Evolutionary conservation across 2,888 invertebrate genomes (phyloP), one percentile per base, ranked within the genome.

Genomic region (Pycnomerus fuliginosus): DNA sequence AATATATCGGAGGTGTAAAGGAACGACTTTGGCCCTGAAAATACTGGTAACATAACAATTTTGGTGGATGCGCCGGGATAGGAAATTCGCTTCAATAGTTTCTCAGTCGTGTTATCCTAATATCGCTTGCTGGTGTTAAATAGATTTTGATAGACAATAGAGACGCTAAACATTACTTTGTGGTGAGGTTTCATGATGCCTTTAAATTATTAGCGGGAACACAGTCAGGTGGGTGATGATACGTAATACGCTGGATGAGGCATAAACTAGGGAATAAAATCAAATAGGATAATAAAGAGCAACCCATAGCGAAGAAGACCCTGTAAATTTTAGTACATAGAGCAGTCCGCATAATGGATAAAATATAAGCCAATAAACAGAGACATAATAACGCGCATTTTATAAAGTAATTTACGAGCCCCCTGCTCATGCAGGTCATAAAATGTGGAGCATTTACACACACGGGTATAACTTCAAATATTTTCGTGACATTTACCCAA

Each of bases 401-500:
- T 38, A 39, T 46, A 48, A 50, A 48, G 48, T 51, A 48, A 51
- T 51, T 51, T 51, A 51, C 32, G 39, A 12, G 16, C 20, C 29
- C 38, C 29, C 27, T 50, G 50, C 39, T 39, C 39, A 39, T 43
- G 35, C 39, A 32, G 22, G 20, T 16, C 35, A 37, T 46, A 39
- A 51, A 51, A 51, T 48, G 48, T 51, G 28, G 42, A 17, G 17
- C 38, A 25, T 11, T 22, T 10, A 29, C 15, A 35, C 22, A 34
- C 38, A 23, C 38, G 36, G 47, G 23, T 38, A 45, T 58, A 58
- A 60, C 55, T 58, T 50, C 50, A 56, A 58, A 64, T 65, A 62
- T 64, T 64, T 64, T 61, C 57, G 55, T 61, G 65, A 62, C 64
- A 61, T 60, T 56, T 55, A 53, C 55, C 63, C 57, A 62, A 61